phyloP scores from a whole-genome alignment of 2,113 vertebrate species.

The Corythaeola cristata region DNA sequence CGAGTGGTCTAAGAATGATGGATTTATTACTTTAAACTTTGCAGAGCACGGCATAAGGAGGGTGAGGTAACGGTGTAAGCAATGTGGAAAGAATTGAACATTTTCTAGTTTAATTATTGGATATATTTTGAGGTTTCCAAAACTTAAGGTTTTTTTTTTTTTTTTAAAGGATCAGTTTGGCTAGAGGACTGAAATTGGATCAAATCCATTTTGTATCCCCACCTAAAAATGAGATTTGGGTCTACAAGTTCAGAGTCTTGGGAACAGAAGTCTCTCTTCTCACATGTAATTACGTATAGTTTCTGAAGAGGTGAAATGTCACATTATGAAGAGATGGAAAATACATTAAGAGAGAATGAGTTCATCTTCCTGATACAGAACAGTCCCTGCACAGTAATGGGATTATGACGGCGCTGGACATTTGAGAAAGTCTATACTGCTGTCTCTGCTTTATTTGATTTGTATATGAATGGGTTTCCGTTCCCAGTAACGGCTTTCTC shows the following conservation, averaged over 20 bases:
- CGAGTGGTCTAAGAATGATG: background rate
- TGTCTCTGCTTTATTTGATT: background rate
- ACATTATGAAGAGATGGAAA: conserved; percentile 39
- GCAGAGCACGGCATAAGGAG: background rate
- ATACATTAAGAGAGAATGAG: conserved; percentile 40
- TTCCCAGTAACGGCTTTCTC: background rate
- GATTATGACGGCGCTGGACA: background rate
- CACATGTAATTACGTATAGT: background rate
- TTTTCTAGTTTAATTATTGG: conserved; percentile 5
- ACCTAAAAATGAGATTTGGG: conserved; percentile 4
- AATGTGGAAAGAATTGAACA: background rate
- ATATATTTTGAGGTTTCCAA: background rate
- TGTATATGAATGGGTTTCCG: background rate
- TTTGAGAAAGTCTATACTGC: background rate
- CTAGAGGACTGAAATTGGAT: background rate
- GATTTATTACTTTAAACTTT: background rate
- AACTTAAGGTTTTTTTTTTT: background rate
- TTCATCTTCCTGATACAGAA: conserved; percentile 40
- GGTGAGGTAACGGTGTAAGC: background rate
- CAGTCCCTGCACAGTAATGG: conserved; percentile 33
- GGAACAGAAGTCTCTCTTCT: background rate
- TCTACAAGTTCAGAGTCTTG: background rate
- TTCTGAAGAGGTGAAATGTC: conserved; percentile 53
- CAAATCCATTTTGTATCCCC: background rate
- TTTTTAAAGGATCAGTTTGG: background rate